Evolutionary conservation across 2,888 invertebrate genomes (phyloP), one percentile per base, ranked within the genome.

Genomic region (Drosophila robusta): DNA sequence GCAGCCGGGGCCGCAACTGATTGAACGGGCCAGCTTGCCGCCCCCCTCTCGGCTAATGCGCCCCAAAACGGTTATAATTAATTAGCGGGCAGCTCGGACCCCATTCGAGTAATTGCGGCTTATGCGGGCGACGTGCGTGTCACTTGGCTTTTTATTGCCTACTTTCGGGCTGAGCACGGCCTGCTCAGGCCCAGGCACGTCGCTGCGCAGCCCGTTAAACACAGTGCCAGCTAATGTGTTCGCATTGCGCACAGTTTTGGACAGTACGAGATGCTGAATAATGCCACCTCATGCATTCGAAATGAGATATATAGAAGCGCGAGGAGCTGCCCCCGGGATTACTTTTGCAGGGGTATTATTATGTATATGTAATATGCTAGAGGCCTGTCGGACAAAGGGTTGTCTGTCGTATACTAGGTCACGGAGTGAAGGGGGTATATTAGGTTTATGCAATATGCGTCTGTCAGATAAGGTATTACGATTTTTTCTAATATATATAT

Each of bases 141-240:
- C 55, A 58, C 62, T 71, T 55, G 45, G 6, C 22, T 39, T 52
- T 62, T 75, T 56, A 49, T 75, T 64, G 69, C 67, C 75, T 57
- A 63, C 64, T 57, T 62, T 62, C 67, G 47, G 36, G 57, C 62
- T 58, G 42, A 56, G 45, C 29, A 9, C 29, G 9, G 9, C 29
- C 29, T 29, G 29, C 22, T 9, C 41, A 3, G 6, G 22, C 12
- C 24, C 36, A 46, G 70, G 69, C 76, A 66, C 63, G 78, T 80
- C 39, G 65, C 52, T 39, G 47, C 41, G 36, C 42, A 56, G 63
- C 54, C 49, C 70, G 60, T 70, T 73, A 57, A 65, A 45, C 51
- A 64, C 56, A 44, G 51, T 75, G 70, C 49, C 66, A 70, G 62
- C 69, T 72, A 84, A 75, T 83, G 66, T 57, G 75, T 44, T 45